These are phyloP conservation scores for Deroplatys truncata DNA, from an alignment of 2,888 invertebrate genomes.

Conservation along the genomic window DNA sequence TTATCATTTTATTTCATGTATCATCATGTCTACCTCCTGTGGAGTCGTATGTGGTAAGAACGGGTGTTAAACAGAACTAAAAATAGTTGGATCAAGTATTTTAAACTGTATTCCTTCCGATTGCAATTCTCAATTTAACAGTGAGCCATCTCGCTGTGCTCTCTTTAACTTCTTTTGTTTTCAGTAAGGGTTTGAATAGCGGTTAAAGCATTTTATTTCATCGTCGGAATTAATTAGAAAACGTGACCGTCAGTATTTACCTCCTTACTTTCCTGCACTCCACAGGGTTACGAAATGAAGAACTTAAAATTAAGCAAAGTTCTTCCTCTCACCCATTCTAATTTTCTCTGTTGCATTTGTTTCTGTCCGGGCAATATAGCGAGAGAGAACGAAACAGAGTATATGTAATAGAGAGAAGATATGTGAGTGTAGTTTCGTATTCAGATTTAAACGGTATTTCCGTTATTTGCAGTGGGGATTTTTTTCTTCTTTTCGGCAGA, in stretches of 20 bases:
- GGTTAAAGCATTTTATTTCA: background rate
- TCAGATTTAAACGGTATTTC: background rate
- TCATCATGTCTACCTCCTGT: too few relatives aligned
- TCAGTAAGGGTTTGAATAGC: background rate
- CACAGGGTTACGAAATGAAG: background rate
- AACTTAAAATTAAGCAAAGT: background rate
- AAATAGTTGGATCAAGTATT: too few relatives aligned
- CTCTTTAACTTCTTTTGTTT: background rate
- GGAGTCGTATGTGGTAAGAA: too few relatives aligned
- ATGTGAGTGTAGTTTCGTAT: background rate
- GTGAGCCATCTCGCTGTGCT: background rate
- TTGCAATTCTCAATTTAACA: too few relatives aligned
- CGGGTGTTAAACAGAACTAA: too few relatives aligned
- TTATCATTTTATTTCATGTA: too few relatives aligned
- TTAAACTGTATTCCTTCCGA: too few relatives aligned
- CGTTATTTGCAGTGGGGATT: background rate
- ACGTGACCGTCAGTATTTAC: background rate
- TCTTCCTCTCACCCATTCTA: background rate
- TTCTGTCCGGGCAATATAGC: too few relatives aligned
- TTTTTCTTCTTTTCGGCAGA: background rate
- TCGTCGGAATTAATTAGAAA: background rate
- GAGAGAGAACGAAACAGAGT: too few relatives aligned
- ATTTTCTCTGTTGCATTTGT: background rate
- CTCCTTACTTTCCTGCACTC: background rate
- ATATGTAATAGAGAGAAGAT: background rate